A percentile compares a stretch with the other conserved stretches of the same genome.
These are phyloP conservation scores for Gallinago undulata DNA, from an alignment of 2,113 vertebrate species.

Conservation along the genomic window DNA sequence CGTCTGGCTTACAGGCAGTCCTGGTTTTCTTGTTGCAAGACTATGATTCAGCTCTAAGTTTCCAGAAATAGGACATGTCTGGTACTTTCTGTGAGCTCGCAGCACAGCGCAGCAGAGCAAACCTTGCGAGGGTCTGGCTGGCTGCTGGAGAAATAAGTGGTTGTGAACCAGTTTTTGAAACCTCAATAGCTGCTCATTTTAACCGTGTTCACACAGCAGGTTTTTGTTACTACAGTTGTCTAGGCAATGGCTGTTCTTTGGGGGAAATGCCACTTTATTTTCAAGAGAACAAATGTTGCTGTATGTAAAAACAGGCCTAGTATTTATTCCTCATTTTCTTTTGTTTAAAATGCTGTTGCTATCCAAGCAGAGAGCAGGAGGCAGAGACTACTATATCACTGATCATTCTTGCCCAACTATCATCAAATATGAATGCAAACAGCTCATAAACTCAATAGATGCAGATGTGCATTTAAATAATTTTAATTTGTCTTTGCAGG, in stretches of 20 bases:
- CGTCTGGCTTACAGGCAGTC: neutral
- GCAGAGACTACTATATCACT: neutral
- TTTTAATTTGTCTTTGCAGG: neutral
- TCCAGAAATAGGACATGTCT: slow-evolving; percentile 3
- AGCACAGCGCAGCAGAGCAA: neutral
- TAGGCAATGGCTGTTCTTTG: neutral
- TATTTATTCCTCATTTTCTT: neutral
- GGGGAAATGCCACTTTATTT: neutral
- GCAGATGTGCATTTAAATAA: neutral
- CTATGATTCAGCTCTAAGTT: slow-evolving; percentile 12
- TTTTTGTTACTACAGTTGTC: slow-evolving; percentile 4
- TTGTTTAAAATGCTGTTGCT: neutral
- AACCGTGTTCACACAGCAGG: neutral
- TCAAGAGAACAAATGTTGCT: neutral
- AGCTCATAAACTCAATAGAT: neutral
- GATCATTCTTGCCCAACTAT: neutral
- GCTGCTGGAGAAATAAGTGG: neutral
- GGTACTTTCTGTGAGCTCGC: neutral
- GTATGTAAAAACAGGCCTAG: neutral
- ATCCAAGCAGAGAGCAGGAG: neutral
- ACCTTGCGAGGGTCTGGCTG: neutral
- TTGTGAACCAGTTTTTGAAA: neutral
- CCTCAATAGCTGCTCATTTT: slow-evolving; percentile 19
- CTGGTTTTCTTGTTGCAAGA: neutral
- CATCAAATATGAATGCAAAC: slow-evolving; percentile 7